Evolutionary conservation across 1,140 invertebrate genomes (phyloP), one percentile per base, ranked within the genome.

Genomic region (Drosophila sp.): DNA sequence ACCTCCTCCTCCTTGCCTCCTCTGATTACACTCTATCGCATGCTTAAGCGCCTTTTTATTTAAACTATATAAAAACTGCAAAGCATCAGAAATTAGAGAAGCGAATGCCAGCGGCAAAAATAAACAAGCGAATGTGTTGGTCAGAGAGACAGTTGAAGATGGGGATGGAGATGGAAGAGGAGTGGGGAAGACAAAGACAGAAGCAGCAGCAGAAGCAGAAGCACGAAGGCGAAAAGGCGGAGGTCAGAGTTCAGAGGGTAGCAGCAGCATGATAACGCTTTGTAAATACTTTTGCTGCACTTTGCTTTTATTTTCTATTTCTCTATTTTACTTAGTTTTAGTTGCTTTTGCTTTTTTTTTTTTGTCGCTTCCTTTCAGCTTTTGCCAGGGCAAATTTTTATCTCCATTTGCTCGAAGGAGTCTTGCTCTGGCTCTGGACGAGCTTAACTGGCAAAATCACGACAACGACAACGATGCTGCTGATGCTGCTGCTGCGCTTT

Each of bases 231-330:
- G 70, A 47, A 38, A 29, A 7, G 27, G 50, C 10, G 17, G 10
- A 66, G 25, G 54, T 70, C 60, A 58, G 63, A 69, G 78, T 70
- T 74, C 58, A 58, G 72, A 68, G 65, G 68, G 82, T 78, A 72
- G 10, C 35, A 38, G 66, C 83, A 87, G 80, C 84, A 78, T 78
- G 83, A 87, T 87, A 87, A 83, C 84, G 79, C 83, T 86, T 86
- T 83, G 83, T 87, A 86, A 86, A 86, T 86, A 86, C 83, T 86
- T 86, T 86, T 87, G 79, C 83, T 83, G 83, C 80, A 87, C 84
- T 89, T 87, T 86, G 71, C 79, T 76, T 76, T 74, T 72, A 60
- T 71, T 79, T 75, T 80, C 70, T 58, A 56, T 38, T 71, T 60
- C 69, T 32, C 61, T 61, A 50, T 50, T 50, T 50, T 60, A 61